Conservation (phyloP, 2,888 invertebrate genomes). For the Melanostoma scalare region DNA sequence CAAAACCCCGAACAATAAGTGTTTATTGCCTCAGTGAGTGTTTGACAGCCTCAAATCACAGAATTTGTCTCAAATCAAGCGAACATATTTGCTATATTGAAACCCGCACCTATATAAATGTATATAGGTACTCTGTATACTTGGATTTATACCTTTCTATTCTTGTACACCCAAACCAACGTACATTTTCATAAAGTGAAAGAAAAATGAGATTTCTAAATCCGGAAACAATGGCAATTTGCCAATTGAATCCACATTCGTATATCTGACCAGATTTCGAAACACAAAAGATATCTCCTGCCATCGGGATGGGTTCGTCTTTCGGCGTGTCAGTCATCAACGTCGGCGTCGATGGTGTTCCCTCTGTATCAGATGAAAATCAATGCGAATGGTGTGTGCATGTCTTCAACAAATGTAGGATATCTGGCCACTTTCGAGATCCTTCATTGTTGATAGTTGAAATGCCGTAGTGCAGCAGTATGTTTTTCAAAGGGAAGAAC, state of each 20-base stretch:
- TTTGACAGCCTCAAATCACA: conserved; percentile 69
- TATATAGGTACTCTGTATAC: not conserved
- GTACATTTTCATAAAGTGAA: conserved; percentile 1
- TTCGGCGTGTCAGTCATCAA: conserved; percentile 33
- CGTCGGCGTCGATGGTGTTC: conserved; percentile 44
- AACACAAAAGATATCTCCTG: conserved; percentile 57
- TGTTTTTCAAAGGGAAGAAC: conserved; percentile 14
- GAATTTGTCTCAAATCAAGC: conserved; percentile 42
- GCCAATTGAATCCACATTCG: conserved; percentile 66
- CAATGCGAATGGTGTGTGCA: conserved; percentile 47
- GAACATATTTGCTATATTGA: conserved; percentile 30
- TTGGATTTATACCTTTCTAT: not conserved
- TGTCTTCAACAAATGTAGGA: conserved; percentile 62
- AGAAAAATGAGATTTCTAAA: conserved; percentile 59
- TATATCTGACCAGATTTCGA: conserved; percentile 59
- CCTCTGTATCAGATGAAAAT: conserved; percentile 22
- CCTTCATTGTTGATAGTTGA: conserved; percentile 59
- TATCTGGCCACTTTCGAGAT: conserved; percentile 68
- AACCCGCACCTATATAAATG: conserved; percentile 1
- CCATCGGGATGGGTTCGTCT: conserved; percentile 59
- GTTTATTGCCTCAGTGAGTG: conserved; percentile 68
- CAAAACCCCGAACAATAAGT: conserved; percentile 58
- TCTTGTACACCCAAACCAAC: conserved; percentile 16
- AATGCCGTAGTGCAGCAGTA: conserved; percentile 27
- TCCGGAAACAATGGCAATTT: conserved; percentile 71